A percentile compares a stretch with the other conserved stretches of the same genome.
Conservation (phyloP, 2,888 invertebrate genomes). For the Mimachlamys varia region DNA sequence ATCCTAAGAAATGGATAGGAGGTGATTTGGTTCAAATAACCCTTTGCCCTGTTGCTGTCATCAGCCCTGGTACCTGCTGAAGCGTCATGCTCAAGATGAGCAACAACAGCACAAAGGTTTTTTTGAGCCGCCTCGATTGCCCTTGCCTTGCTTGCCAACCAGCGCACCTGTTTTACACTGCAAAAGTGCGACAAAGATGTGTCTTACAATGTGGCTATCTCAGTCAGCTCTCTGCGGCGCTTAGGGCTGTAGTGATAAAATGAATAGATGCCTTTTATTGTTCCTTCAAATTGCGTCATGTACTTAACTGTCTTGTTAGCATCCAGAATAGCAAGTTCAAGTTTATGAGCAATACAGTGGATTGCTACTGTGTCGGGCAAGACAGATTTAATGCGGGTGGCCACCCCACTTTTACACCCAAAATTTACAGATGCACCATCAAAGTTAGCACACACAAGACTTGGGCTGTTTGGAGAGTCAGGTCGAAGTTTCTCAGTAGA, state of each 20-base stretch:
- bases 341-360: conserved; percentile 43
- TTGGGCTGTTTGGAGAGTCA: background rate
- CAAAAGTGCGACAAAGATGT: conserved; percentile 38
- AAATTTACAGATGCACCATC: conserved; percentile 49
- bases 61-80: conserved; percentile 36
- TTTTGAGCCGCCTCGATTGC: conserved; percentile 36
- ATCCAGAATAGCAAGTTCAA: conserved; percentile 46
- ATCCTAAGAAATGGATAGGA: background rate
- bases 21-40: background rate
- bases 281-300: conserved; percentile 47
- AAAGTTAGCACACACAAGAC: conserved; percentile 45
- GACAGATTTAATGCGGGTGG: conserved; percentile 36
- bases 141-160: conserved; percentile 43
- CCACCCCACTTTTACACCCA: conserved; percentile 43
- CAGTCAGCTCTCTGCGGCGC: conserved; percentile 43
- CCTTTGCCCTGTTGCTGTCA: conserved; percentile 38
- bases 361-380: conserved; percentile 36
- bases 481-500: conserved; percentile 33
- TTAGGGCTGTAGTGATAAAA: conserved; percentile 49
- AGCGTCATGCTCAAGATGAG: conserved; percentile 37
- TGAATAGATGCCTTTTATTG: conserved; percentile 45
- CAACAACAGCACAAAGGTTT: background rate
- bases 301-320: conserved; percentile 41
- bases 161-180: conserved; percentile 48
- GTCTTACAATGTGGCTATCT: conserved; percentile 39